These are phyloP conservation scores for Actinia equina DNA, from an alignment of 64 coral and sea anemone species.

Conservation along the genomic window DNA sequence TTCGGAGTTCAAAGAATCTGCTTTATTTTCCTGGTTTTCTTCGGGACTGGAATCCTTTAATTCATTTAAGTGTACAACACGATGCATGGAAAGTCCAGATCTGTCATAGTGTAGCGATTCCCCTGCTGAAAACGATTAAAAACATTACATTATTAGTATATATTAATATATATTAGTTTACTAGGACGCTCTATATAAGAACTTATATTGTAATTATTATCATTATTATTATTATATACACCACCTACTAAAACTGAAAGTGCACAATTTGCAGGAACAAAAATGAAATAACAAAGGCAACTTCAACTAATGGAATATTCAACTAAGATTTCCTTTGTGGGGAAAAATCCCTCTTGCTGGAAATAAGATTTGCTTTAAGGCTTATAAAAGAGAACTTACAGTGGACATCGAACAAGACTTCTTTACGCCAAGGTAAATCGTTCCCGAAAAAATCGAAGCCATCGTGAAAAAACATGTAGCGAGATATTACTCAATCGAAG, in stretches of 20 bases:
- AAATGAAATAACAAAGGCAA: background rate
- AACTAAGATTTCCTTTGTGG: too few species aligned
- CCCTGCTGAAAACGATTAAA: background rate
- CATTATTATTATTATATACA: too few species aligned
- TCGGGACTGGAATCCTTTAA: background rate
- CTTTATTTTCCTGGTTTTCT: background rate
- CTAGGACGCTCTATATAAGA: too few species aligned
- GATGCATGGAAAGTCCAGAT: background rate
- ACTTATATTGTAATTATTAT: too few species aligned
- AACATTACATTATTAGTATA: background rate
- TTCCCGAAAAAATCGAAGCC: background rate
- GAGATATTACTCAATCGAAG: background rate
- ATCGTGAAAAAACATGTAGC: background rate
- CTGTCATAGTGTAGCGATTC: background rate
- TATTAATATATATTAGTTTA: too few species aligned
- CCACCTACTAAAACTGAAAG: too few species aligned
- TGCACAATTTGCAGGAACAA: background rate
- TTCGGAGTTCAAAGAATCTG: background rate
- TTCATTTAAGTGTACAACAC: background rate
- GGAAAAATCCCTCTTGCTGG: too few species aligned
- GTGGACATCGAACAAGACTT: background rate
- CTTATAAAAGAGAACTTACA: background rate
- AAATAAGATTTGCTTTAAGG: background rate
- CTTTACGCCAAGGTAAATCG: background rate
- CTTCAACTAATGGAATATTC: too few species aligned